phyloP scores from a whole-genome alignment of 30 jellyfish, hydroid and myxozoan species.

The Hydractinia symbiolongicarpus region DNA sequence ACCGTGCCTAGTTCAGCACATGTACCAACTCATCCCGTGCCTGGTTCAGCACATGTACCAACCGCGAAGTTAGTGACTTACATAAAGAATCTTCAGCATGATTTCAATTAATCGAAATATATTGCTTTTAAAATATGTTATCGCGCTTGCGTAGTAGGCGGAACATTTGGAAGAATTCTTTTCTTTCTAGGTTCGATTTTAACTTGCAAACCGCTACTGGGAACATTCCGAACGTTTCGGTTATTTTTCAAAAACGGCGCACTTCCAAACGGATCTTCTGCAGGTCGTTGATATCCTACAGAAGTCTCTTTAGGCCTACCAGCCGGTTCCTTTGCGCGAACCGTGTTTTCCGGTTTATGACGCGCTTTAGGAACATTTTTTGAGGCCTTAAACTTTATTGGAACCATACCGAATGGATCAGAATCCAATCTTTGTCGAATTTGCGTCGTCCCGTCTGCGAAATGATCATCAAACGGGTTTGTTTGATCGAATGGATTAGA shows the following conservation, averaged over 20 bases:
- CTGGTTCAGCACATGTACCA: too few species aligned
- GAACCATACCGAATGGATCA: conserved; percentile 33
- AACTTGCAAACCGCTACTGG: conserved; percentile 14
- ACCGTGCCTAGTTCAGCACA: too few species aligned
- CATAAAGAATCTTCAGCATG: too few species aligned
- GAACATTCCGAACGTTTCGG: conserved; percentile 47
- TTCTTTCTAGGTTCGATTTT: not conserved
- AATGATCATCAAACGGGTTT: not conserved
- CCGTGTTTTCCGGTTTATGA: too few species aligned
- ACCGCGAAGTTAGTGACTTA: too few species aligned
- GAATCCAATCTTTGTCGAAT: not conserved
- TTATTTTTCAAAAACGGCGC: conserved; percentile 64
- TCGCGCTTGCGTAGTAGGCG: not conserved
- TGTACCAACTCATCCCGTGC: too few species aligned
- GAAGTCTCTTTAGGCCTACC: not conserved
- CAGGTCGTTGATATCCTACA: not conserved
- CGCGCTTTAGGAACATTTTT: conserved; percentile 4
- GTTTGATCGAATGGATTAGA: not conserved
- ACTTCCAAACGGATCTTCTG: conserved; percentile 79
- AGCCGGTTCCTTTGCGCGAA: conserved; percentile 11
- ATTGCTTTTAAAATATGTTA: too few species aligned
- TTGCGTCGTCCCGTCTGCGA: not conserved
- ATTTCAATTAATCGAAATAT: too few species aligned
- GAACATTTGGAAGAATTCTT: conserved; percentile 2
- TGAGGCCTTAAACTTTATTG: conserved; percentile 6